These are phyloP conservation scores for Pangasius sanitwongsei DNA, from an alignment of 2,797 vertebrate genomes.

Conservation along the genomic window DNA sequence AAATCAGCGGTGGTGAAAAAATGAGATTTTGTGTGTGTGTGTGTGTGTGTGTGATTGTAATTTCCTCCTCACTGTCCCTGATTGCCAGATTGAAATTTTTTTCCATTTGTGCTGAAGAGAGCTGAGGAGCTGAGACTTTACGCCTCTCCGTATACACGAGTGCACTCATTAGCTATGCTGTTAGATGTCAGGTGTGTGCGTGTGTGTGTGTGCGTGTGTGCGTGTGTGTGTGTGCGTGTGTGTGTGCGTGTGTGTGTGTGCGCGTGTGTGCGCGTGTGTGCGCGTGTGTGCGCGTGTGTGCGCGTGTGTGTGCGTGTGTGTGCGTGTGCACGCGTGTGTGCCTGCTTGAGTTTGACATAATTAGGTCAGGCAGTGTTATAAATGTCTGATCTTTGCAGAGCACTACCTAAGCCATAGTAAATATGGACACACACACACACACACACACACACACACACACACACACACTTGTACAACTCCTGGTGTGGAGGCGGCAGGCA, in stretches of 20 bases:
- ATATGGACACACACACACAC: not conserved
- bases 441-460: not conserved
- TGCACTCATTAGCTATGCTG: not conserved
- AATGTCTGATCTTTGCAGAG: slow-evolving; percentile 24
- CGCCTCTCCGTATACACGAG: not conserved
- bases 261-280: not conserved
- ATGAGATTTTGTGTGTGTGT: not conserved
- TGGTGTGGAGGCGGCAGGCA: not conserved
- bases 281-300: too few species aligned
- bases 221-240: slow-evolving; percentile 2
- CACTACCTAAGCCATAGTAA: not conserved
- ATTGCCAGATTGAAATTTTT: not conserved
- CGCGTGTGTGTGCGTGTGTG: not conserved
- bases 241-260: not conserved
- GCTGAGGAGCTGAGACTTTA: not conserved
- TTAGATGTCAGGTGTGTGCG: not conserved
- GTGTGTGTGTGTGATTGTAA: not conserved
- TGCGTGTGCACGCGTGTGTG: not conserved
- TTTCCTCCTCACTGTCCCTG: slow-evolving; percentile 1
- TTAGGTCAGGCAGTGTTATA: slow-evolving; percentile 31
- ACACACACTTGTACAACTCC: not conserved
- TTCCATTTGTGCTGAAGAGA: not conserved
- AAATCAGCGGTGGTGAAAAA: slow-evolving; percentile 53
- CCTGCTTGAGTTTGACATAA: slow-evolving; percentile 18
- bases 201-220: not conserved